Conservation (phyloP, 1,140 invertebrate genomes). For the Penaeus japonicus region DNA sequence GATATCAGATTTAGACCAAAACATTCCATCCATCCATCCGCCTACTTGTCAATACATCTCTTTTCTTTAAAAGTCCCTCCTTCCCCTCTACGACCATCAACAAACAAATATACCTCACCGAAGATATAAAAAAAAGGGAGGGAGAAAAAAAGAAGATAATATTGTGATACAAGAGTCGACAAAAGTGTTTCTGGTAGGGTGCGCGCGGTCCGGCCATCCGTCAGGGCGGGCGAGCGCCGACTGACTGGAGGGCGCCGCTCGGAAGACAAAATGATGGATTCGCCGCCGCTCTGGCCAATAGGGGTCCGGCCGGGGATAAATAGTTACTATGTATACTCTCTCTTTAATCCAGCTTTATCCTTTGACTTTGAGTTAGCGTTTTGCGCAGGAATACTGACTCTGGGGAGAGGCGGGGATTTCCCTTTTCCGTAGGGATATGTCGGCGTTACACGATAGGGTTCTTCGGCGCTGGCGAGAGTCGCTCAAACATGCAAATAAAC, state of each 20-base stretch:
- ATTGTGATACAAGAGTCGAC: not conserved
- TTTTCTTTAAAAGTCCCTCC: no score
- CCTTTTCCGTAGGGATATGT: no score
- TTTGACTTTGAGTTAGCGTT: no score
- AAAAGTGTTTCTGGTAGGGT: not conserved
- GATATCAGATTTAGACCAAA: not conserved
- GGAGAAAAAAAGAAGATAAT: no score
- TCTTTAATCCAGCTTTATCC: not conserved
- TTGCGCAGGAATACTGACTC: no score
- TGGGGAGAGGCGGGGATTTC: no score
- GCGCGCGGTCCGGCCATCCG: slow-evolving; percentile 10
- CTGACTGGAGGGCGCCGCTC: not conserved
- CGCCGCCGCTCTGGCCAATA: slow-evolving; percentile 21
- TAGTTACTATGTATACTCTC: not conserved
- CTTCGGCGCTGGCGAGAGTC: not conserved
- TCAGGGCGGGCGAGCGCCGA: not conserved
- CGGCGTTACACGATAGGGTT: no score
- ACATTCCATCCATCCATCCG: no score
- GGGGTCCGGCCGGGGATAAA: not conserved
- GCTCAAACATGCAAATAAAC: not conserved
- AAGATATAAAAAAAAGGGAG: no score
- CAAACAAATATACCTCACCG: no score
- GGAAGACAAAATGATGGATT: slow-evolving; percentile 43
- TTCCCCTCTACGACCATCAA: no score
- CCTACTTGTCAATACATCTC: no score